Evolutionary conservation across 2,888 invertebrate species (phyloP), one percentile per base, ranked within the genome.

Genomic region (Dione juno): DNA sequence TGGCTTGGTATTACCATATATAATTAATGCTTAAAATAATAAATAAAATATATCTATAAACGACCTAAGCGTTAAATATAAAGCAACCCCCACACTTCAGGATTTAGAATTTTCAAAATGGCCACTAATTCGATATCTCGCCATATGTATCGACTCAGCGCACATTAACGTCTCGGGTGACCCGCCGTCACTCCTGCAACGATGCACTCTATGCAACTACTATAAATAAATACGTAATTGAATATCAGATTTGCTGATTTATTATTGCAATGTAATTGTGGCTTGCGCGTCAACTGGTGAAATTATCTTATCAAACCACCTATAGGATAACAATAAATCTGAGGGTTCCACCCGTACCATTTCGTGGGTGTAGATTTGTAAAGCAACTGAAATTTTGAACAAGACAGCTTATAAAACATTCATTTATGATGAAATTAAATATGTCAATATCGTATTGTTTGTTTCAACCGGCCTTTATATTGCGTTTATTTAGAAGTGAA

Each of bases 151-250:
- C 92, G 85, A 84, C 86, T 93, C 92, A 90, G 78, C 80, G 82
- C 84, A 78, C 92, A 93, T 93, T 93, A 92, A 78, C 88, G 92
- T 91, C 82, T 93, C 92, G 87, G 89, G 80, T 93, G 88, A 85
- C 88, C 84, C 81, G 84, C 83, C 79, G 80, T 81, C 84, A 82
- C 82, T 78, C 75, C 71, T 70, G 76, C 76, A 75, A 72, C 70
- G 74, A 68, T 68, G 77, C 77, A 75, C 78, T 74, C 80, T 83
- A 84, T 85, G 85, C 88, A 85, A 82, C 83, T 70, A 82, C 84
- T 90, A 89, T 88, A 84, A 82, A 88, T 88, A 88, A 73, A 74
- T 76, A 70, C 53, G 63, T 69, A 66, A 67, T 53, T 59, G 65
- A 68, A 72, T 74, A 74, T 74, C 67, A 58, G n/a, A 71, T 74